phyloP scores from a whole-genome alignment of 1,140 invertebrate genomes.

The Stegodyphus dumicola region DNA sequence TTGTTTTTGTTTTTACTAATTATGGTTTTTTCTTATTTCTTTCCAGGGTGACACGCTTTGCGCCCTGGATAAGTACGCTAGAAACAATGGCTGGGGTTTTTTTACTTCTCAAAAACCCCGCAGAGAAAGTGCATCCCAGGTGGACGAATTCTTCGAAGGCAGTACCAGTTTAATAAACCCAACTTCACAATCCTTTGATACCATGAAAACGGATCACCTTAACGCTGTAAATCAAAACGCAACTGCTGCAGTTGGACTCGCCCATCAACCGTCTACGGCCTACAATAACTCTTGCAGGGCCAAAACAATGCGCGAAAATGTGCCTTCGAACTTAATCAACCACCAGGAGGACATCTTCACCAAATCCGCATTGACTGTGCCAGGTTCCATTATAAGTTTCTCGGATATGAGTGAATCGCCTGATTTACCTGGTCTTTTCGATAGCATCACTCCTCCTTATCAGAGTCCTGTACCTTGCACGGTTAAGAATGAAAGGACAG shows the following conservation, averaged over 20 bases:
- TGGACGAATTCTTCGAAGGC: slow-evolving; percentile 78
- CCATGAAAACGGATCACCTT: not conserved
- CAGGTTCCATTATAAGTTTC: not conserved
- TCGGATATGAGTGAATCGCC: slow-evolving; percentile 1
- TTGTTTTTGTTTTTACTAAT: not conserved
- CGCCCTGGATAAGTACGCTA: slow-evolving; percentile 51
- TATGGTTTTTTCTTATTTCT: not conserved
- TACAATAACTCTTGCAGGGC: not conserved
- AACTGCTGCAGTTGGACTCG: not conserved
- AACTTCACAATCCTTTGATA: not conserved
- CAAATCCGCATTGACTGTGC: not conserved
- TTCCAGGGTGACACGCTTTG: not conserved
- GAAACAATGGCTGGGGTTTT: slow-evolving; percentile 29
- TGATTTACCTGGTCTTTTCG: slow-evolving; percentile 23
- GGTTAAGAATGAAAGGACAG: slow-evolving; percentile 25
- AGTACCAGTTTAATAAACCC: not conserved
- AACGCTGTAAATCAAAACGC: not conserved
- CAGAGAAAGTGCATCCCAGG: slow-evolving; percentile 74
- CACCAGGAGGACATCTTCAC: not conserved
- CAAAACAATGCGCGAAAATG: not conserved
- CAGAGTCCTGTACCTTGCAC: slow-evolving; percentile 16
- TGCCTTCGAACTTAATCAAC: not conserved
- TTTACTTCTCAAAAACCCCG: slow-evolving; percentile 69
- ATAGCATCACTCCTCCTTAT: slow-evolving; percentile 40
- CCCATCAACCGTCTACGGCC: not conserved